A percentile compares a stretch with the other conserved stretches of the same genome.
These are phyloP conservation scores for Orchesellides sinensis DNA, from an alignment of 2,888 invertebrate species.

Conservation along the genomic window DNA sequence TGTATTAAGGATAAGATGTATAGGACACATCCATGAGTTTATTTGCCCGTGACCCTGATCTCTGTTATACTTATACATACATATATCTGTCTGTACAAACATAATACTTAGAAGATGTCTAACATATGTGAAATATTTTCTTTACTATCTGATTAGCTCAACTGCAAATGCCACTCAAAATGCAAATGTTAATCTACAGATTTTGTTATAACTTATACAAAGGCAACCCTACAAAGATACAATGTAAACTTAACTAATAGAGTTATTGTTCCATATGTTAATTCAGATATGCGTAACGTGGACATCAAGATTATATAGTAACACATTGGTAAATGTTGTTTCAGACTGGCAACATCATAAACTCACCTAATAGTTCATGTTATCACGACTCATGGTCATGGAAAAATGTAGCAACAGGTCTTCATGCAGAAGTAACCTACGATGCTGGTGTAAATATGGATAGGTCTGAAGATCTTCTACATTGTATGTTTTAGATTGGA, in stretches of 20 bases:
- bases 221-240: background rate
- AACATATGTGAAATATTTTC: background rate
- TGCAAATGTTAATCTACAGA: constrained; percentile 19
- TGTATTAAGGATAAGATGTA: too few relatives aligned
- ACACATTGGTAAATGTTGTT: background rate
- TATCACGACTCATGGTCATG: background rate
- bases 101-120: background rate
- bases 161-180: background rate
- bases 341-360: background rate
- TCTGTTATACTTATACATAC: too few relatives aligned
- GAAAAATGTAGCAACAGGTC: constrained; percentile 38
- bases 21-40: background rate
- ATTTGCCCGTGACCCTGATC: constrained; percentile 35
- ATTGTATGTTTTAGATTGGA: constrained; percentile 25
- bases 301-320: too few relatives aligned
- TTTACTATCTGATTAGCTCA: background rate
- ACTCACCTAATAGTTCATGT: background rate
- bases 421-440: too few relatives aligned
- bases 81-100: too few relatives aligned
- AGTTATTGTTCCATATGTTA: background rate
- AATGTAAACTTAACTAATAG: background rate
- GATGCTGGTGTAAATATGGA: background rate
- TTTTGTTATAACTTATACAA: too few relatives aligned
- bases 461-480: too few relatives aligned
- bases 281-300: too few relatives aligned